Base-by-base conservation (phyloP, 1,140 invertebrate genomes). In the Pseudomyrmex concolor region DNA sequence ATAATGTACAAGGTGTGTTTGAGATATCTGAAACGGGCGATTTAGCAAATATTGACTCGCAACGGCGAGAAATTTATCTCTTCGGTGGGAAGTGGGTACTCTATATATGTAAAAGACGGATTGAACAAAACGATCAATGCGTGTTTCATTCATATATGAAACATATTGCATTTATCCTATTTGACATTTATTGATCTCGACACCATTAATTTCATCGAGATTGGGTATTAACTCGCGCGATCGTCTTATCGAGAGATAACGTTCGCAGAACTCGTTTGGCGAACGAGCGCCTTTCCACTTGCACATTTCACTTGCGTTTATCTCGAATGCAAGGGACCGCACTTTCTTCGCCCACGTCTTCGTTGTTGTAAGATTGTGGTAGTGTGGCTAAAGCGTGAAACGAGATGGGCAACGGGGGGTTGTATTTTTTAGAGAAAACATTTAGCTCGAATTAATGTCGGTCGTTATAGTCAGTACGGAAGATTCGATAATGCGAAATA, bases 401-500 rank as follows among this genome's bases (percentile, higher is more conserved):
- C 19, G 19, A 71, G 43, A 59, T 50, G 66, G 54, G 10, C 17
- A 70, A 78, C 22, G 50, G 8, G 59, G 15, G 10, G 73, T 54
- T n/a, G 50, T 55, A 19, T 68, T 78, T 84, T 73, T 45, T 45
- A 9, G 19, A 10, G 19, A 59, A 59, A 51, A 55, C 62, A 74
- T 78, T 87, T 66, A 77, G 86, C 72, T 86, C 71, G 84, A 74
- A 89, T 87, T 86, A 87, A 89, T 63, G 66, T 34, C 77, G 71
- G 59, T 55, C 85, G 87, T 87, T 67, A 74, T n/a, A 72, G 63
- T 34, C 15, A 45, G 51, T 9, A 59, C 59, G 45, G 25, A 62
- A 72, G 60, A 82, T 63, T 82, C 59, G 78, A 89, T 89, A 90
- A 89, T 84, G 55, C 43, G 64, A 78, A 86, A 88, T 59, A 86